phyloP scores from a whole-genome alignment of 2,113 vertebrate species.

The Tachuris rubrigastra region DNA sequence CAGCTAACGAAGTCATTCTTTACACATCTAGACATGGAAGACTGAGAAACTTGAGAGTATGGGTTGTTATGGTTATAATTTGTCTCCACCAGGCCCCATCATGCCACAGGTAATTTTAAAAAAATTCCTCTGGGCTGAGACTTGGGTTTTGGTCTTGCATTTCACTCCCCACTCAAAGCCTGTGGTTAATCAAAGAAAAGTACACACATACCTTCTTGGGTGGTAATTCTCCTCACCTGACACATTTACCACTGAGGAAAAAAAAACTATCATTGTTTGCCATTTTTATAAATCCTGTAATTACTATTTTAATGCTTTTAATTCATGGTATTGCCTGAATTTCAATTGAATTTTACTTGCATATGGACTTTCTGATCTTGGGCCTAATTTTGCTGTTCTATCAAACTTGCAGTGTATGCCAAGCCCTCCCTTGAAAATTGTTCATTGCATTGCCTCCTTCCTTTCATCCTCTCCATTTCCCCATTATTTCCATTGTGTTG shows the following conservation, averaged over 20 bases:
- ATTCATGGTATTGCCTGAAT: not conserved
- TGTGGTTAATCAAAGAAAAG: conserved; percentile 13
- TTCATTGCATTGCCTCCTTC: not conserved
- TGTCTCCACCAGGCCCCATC: not conserved
- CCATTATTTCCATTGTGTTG: not conserved
- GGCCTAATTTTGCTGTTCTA: not conserved
- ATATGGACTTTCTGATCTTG: not conserved
- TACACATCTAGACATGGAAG: not conserved
- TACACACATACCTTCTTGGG: not conserved
- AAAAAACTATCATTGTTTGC: not conserved
- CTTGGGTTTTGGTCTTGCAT: not conserved
- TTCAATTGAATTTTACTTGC: not conserved
- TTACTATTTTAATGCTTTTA: too few relatives aligned
- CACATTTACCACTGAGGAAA: not conserved
- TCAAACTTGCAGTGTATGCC: not conserved
- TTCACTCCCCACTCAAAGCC: not conserved
- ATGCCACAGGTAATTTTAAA: not conserved
- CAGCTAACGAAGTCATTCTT: not conserved
- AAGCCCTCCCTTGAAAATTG: not conserved
- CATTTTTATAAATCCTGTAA: not conserved
- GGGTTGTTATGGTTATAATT: not conserved
- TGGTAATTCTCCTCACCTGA: not conserved
- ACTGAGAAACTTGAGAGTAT: not conserved
- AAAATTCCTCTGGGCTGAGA: not conserved
- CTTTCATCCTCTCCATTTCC: not conserved